Evolutionary conservation across 30 jellyfish, hydroid and myxozoan species (phyloP).

Genomic region (Chrysaora quinquecirrha): DNA sequence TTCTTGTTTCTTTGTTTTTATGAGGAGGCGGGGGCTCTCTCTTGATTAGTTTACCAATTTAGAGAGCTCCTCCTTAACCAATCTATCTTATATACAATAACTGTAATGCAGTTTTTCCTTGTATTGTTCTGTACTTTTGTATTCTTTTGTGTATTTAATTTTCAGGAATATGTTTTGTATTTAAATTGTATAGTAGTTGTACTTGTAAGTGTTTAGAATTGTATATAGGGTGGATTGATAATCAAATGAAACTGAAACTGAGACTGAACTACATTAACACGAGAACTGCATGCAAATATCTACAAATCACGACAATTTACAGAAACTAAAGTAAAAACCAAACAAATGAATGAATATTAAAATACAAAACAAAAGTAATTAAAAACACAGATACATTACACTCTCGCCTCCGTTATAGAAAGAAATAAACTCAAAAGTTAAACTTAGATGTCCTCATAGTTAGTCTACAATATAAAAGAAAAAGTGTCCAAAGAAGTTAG

Average conservation of each 20-base stretch:
- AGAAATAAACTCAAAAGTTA: too few relatives aligned
- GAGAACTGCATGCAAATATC: too few relatives aligned
- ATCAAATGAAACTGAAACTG: conserved; percentile 10
- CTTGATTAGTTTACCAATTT: conserved; percentile 38
- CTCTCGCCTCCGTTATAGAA: too few relatives aligned
- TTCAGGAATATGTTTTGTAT: conserved; percentile 7
- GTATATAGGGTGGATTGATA: conserved; percentile 38
- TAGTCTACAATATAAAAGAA: too few relatives aligned
- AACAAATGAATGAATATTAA: too few relatives aligned
- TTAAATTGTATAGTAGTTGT: conserved; percentile 13
- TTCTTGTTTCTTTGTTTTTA: conserved; percentile 2
- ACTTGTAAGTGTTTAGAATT: conserved; percentile 9
- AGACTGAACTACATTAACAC: too few relatives aligned
- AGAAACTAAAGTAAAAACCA: too few relatives aligned
- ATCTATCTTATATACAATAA: conserved; percentile 22
- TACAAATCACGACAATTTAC: too few relatives aligned
- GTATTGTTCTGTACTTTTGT: conserved; percentile 7
- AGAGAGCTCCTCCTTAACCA: conserved; percentile 41
- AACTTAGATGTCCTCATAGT: too few relatives aligned
- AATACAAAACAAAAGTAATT: too few relatives aligned
- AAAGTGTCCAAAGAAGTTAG: too few relatives aligned
- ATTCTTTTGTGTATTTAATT: conserved; percentile 20
- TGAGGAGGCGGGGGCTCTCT: conserved; percentile 47
- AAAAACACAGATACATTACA: too few relatives aligned
- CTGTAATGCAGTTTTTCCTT: conserved; percentile 11